phyloP scores from a whole-genome alignment of 2,888 invertebrate species.

The Metopia argyrocephala region DNA sequence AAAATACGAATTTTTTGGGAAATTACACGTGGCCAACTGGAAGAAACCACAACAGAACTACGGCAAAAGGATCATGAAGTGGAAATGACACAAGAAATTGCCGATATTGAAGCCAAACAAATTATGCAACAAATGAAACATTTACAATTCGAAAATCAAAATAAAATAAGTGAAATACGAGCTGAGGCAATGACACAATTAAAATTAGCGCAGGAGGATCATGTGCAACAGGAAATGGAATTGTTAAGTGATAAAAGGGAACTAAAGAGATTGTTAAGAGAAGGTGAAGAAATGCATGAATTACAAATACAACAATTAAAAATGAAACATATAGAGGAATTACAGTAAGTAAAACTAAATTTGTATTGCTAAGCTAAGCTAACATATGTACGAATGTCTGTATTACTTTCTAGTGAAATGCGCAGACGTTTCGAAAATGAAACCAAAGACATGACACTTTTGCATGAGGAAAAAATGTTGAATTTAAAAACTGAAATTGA shows the following conservation, averaged over 20 bases:
- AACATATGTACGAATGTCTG: not conserved
- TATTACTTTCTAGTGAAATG: conserved; percentile 30
- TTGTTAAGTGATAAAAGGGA: conserved; percentile 81
- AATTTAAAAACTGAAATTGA: conserved; percentile 85
- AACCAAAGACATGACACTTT: conserved; percentile 81
- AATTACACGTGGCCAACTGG: conserved; percentile 92
- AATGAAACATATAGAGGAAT: conserved; percentile 73
- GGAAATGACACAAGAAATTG: conserved; percentile 91
- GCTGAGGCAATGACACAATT: conserved; percentile 90
- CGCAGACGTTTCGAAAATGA: conserved; percentile 84
- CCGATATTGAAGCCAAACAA: conserved; percentile 91
- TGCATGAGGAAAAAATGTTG: conserved; percentile 83
- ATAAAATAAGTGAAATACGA: conserved; percentile 89
- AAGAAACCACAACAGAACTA: conserved; percentile 78
- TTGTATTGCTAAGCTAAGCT: too few species aligned
- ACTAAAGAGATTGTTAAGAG: conserved; percentile 80
- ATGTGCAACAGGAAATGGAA: conserved; percentile 86
- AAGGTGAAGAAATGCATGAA: conserved; percentile 79
- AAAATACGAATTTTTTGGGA: conserved; percentile 97
- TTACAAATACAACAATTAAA: conserved; percentile 76
- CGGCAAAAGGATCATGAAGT: conserved; percentile 91
- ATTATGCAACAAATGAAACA: conserved; percentile 96
- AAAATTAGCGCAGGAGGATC: conserved; percentile 91
- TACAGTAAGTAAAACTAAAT: conserved; percentile 74
- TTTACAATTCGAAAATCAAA: conserved; percentile 93